Evolutionary conservation across 2,888 invertebrate species (phyloP), one percentile per base, ranked within the genome.

Genomic region (Zeuzera pyrina): DNA sequence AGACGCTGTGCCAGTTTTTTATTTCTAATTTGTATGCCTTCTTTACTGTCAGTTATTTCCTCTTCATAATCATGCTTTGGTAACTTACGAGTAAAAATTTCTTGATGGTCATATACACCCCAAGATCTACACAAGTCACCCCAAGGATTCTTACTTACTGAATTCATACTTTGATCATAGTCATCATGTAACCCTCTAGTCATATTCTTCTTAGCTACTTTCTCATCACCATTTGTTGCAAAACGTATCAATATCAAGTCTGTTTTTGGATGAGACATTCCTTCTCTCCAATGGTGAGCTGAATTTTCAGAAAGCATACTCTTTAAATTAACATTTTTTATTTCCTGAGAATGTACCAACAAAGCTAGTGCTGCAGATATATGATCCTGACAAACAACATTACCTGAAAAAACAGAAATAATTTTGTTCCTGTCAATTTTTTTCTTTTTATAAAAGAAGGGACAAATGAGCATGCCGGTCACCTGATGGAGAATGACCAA

Each of bases 211-310:
- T 87, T 65, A 83, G 88, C 55, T 81, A 89, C 47, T 53, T 70
- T 91, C 51, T 88, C 90, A 59, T 94, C 95, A 48, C 88, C 85
- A 64, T 86, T 87, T 35, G 89, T 89, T 15, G 92, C 91, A 83
- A 91, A 94, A 41, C 94, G 78, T 53, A 94, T 72, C 34, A 93
- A 78, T 46, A 94, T 85, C 40, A 85, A 85, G 55, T 89, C 89
- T 13, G 89, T 85, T 60, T 89, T 89, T 3, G 85, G 74, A 62
- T 87, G 87, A 29, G 87, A 83, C 38, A 85, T 68, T 2, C 92
- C 93, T 60, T 91, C 86, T 42, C 93, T 78, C 93, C 93, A 94
- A 51, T 87, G 85, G 22, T 93, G 91, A 24, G 88, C 87, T 10
- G 93, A 92, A 47, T 66, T 71, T 22, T 57, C 53, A 32, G 49